These are phyloP conservation scores for Aptenodytes forsteri DNA, from an alignment of 2,113 vertebrate genomes.

Conservation along the genomic window DNA sequence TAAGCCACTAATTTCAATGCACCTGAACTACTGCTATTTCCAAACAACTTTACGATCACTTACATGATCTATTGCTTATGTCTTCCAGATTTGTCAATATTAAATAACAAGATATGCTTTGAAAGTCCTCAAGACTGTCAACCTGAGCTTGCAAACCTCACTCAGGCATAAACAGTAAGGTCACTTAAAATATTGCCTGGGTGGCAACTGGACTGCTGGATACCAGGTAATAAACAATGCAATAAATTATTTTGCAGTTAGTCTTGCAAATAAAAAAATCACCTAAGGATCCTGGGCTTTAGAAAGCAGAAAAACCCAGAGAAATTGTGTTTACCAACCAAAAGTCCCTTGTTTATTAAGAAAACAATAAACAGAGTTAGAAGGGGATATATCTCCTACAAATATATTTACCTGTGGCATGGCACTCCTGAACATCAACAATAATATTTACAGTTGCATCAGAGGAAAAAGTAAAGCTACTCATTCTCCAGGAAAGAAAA, in stretches of 20 bases:
- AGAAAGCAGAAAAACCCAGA: constrained; percentile 69
- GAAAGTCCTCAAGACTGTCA: neutral
- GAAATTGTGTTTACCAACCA: constrained; percentile 42
- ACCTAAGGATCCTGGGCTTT: constrained; percentile 44
- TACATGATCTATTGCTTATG: neutral
- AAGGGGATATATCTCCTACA: neutral
- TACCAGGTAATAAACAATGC: neutral
- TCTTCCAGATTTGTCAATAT: neutral
- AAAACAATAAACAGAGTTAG: neutral
- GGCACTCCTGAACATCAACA: neutral
- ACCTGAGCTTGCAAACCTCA: neutral
- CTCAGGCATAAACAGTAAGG: neutral
- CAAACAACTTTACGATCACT: neutral
- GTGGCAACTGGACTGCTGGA: neutral
- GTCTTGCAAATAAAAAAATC: neutral
- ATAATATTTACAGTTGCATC: neutral
- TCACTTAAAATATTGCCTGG: neutral
- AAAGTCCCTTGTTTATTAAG: neutral
- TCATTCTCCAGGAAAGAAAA: neutral
- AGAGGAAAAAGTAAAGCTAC: neutral
- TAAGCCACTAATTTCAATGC: constrained; percentile 39
- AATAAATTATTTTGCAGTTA: neutral
- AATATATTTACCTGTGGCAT: neutral
- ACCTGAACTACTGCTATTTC: constrained; percentile 23
- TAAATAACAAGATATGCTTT: neutral